Evolutionary conservation across 2,113 vertebrate species (phyloP).

Genomic region (Seriola aureovittata): DNA sequence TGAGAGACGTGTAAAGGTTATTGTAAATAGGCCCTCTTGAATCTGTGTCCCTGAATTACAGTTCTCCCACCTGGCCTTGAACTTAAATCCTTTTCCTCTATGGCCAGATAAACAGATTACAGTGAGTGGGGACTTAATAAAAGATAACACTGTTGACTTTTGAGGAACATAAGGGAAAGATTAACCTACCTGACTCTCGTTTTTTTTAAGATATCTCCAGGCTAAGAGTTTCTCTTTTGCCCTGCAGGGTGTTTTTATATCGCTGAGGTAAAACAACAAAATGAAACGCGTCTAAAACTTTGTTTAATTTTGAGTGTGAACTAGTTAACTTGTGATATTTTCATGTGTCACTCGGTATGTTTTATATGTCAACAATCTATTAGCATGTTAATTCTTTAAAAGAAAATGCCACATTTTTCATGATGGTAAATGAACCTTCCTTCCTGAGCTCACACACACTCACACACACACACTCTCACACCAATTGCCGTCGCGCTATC

Average conservation of each 20-base stretch:
- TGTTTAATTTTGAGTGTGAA: no score
- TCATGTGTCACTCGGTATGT: no score
- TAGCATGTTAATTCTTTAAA: no score
- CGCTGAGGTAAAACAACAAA: no score
- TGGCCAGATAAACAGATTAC: conserved; percentile 60
- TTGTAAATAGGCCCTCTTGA: conserved; percentile 1
- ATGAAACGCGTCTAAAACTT: no score
- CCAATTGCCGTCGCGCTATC: background rate
- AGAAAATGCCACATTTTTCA: background rate
- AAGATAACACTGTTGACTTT: conserved; percentile 62
- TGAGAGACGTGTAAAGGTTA: conserved; percentile 17
- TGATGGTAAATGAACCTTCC: background rate
- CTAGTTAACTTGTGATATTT: no score
- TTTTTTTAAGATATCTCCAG: conserved; percentile 23
- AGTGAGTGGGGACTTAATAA: conserved; percentile 51
- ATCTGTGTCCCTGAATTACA: conserved; percentile 36
- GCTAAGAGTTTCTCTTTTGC: conserved; percentile 3
- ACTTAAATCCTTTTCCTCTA: conserved; percentile 44
- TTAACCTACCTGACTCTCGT: conserved; percentile 28
- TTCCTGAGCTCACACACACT: background rate
- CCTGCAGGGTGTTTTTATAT: conserved; percentile 1
- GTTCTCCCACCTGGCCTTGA: conserved; percentile 37
- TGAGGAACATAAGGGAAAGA: conserved; percentile 47
- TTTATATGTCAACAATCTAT: no score
- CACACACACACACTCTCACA: background rate